These are phyloP conservation scores for Trinorchestia longiramus DNA, from an alignment of 1,140 invertebrate species.

Conservation along the genomic window DNA sequence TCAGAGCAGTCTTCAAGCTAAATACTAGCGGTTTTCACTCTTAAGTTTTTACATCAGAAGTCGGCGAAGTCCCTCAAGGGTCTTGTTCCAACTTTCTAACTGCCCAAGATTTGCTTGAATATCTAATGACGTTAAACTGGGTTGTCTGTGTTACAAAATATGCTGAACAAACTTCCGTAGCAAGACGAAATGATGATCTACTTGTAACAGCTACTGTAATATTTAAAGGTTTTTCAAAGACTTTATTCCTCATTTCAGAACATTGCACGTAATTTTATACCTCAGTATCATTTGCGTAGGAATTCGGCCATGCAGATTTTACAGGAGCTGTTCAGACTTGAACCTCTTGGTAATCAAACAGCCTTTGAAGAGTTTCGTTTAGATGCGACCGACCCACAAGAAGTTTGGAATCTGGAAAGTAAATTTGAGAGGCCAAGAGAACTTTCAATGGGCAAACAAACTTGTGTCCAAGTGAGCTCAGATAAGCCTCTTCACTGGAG, in stretches of 20 bases:
- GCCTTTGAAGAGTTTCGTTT: conserved; percentile 40
- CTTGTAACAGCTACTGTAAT: background rate
- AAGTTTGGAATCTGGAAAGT: conserved; percentile 49
- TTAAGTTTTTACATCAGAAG: background rate
- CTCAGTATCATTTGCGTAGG: background rate
- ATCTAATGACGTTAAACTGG: background rate
- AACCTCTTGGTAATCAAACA: conserved; percentile 24
- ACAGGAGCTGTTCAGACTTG: background rate
- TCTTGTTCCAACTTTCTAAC: background rate
- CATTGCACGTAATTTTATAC: background rate
- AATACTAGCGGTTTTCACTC: background rate
- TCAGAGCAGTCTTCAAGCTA: background rate
- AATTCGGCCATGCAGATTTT: background rate
- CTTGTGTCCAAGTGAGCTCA: conserved; percentile 16
- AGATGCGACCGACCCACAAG: conserved; percentile 21
- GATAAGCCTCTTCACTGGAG: background rate
- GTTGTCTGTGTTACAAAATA: background rate
- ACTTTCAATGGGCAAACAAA: conserved; percentile 47
- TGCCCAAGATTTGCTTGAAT: background rate
- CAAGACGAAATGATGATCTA: background rate
- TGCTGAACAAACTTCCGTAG: background rate
- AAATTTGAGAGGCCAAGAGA: background rate
- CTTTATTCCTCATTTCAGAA: background rate
- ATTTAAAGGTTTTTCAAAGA: background rate
- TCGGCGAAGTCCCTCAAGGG: background rate